Percentiles rank a stretch among this genome's conserved stretches.
Evolutionary conservation across 2,888 invertebrate genomes (phyloP).

Genomic region (Metopia argyrocephala): DNA sequence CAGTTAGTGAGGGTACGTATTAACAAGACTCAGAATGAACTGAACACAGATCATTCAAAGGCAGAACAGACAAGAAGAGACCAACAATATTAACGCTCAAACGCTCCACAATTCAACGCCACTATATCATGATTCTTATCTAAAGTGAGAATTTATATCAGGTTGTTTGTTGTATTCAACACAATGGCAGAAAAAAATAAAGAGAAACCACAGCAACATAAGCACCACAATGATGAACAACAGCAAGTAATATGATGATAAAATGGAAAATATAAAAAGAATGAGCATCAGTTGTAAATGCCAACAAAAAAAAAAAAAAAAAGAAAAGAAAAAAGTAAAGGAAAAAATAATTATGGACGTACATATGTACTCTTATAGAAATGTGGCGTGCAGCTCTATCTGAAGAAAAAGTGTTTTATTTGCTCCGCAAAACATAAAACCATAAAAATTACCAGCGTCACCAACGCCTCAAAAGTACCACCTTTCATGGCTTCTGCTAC

Average conservation of each 20-base stretch:
- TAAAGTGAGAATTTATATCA: constrained; percentile 72
- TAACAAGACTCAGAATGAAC: constrained; percentile 42
- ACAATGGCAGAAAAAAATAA: constrained; percentile 1
- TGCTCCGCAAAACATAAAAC: constrained; percentile 47
- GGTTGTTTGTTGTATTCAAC: constrained; percentile 20
- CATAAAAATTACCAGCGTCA: constrained; percentile 61
- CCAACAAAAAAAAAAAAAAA: too few species aligned
- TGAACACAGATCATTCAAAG: constrained; percentile 50
- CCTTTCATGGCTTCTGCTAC: constrained; percentile 49
- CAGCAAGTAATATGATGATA: constrained; percentile 36
- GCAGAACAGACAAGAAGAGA: constrained; percentile 21
- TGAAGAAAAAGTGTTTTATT: constrained; percentile 23
- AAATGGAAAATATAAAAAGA: constrained; percentile 25
- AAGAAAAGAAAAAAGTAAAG: too few species aligned
- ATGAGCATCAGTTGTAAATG: neutral
- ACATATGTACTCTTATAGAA: constrained; percentile 5
- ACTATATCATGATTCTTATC: constrained; percentile 69
- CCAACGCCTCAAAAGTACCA: constrained; percentile 62
- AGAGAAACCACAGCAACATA: constrained; percentile 22
- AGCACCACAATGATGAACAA: constrained; percentile 20
- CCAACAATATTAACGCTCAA: neutral
- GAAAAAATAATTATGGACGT: too few species aligned
- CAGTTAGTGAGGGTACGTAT: constrained; percentile 55
- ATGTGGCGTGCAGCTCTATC: constrained; percentile 41
- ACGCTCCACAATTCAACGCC: constrained; percentile 62